A percentile compares a stretch with the other conserved stretches of the same genome.
Evolutionary conservation across 2,888 invertebrate species (phyloP).

Genomic region (Alcis repandata): DNA sequence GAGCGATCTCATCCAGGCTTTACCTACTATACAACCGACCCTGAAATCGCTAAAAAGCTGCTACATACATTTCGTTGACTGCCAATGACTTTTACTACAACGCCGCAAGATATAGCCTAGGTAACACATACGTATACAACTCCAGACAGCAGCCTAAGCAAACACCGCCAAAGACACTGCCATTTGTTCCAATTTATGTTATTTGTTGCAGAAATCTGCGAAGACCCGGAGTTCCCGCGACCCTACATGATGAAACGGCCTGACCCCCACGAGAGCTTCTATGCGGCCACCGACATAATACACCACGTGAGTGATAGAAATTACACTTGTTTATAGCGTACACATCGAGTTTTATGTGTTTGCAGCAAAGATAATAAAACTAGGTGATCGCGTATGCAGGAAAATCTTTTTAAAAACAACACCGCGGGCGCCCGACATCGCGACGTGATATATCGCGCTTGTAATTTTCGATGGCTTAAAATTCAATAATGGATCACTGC

Average conservation of each 20-base stretch:
- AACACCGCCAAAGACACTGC: conserved; percentile 24
- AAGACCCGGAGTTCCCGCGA: conserved; percentile 78
- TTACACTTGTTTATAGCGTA: conserved; percentile 12
- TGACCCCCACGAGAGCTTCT: conserved; percentile 88
- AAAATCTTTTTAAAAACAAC: no score
- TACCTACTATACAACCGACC: no score
- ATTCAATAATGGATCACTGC: no score
- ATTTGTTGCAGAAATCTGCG: conserved; percentile 73
- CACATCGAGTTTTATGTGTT: background rate
- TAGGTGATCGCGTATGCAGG: no score
- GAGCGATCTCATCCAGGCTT: no score
- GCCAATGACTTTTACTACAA: background rate
- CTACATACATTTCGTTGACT: no score
- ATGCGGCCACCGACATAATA: conserved; percentile 93
- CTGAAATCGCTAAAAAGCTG: no score
- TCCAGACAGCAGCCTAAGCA: conserved; percentile 29
- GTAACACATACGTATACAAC: background rate
- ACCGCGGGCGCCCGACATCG: no score
- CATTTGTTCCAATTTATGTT: conserved; percentile 35
- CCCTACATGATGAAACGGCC: conserved; percentile 83
- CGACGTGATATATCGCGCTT: no score
- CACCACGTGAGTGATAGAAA: conserved; percentile 81
- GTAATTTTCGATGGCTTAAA: no score
- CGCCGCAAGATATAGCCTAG: background rate
- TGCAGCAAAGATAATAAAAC: background rate